Evolutionary conservation across 2,113 vertebrate species (phyloP), one percentile per base, ranked within the genome.

Genomic region (Sebastes fasciatus): DNA sequence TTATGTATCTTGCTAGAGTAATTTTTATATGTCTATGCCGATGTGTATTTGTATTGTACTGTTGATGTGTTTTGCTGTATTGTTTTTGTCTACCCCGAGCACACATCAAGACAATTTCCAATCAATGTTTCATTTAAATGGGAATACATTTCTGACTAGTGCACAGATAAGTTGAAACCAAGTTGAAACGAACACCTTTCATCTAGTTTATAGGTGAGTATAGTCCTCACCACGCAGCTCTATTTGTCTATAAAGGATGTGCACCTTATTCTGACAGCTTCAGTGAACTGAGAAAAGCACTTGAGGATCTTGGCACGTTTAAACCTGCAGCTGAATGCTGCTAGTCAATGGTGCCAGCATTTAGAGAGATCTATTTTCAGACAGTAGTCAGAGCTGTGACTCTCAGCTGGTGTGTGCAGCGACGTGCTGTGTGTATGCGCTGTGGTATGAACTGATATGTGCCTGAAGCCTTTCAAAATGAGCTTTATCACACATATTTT

Each of bases 401-500:
- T 71, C 54, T 57, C 13, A 57, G 65, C 61, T 52, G 61, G 23
- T 40, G 73, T 64, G 63, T 69, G n/a, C 34, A 34, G 34, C 34
- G 34, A 34, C 34, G 26, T 43, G 58, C 55, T 65, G 46, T 68
- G 45, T 17, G 64, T 7, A 34, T 34, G 34, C 34, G 58, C 57
- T 71, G 77, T 12, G 16, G 80, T 46, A 62, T 66, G 81, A 82
- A 67, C 77, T 52, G 34, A 66, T 49, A 2, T 12, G 16, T 13
- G 83, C 91, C 89, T 66, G 76, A 19, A 86, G 84, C 74, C 61
- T 74, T 74, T 73, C 42, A 65, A 80, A 71, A 71, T 51, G 16
- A 67, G 19, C 64, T 72, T 75, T 54, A 66, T 79, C 48, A 0
- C 51, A 58, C 79, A 87, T 86, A 52, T 85, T 88, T 84, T 49